A percentile compares a stretch with the other conserved stretches of the same genome.
These are phyloP conservation scores for Andrena haemorrhoa DNA, from an alignment of 2,888 invertebrate genomes.

Conservation along the genomic window DNA sequence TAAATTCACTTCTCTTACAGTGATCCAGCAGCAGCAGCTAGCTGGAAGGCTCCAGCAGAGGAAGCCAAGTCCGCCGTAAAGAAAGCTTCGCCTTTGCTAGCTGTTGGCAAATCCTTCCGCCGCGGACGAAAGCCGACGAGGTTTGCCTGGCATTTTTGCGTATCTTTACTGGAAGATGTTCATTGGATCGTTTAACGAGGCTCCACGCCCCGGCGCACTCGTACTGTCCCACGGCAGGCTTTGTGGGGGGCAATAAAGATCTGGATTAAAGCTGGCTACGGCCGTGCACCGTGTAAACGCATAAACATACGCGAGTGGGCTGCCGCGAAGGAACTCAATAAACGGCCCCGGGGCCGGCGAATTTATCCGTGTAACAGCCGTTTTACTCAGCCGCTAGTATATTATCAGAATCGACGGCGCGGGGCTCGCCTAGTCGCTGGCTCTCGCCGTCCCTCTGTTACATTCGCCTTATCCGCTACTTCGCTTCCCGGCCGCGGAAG, in stretches of 20 bases:
- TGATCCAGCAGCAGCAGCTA: constrained; percentile 7
- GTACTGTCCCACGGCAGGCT: constrained; percentile 27
- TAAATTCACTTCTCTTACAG: background rate
- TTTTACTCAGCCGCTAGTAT: constrained; percentile 62
- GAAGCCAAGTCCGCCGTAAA: constrained; percentile 1
- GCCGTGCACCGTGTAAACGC: constrained; percentile 39
- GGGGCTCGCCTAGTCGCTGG: constrained; percentile 8
- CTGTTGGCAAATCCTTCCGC: constrained; percentile 35
- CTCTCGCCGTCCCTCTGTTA: constrained; percentile 3
- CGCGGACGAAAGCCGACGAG: constrained; percentile 9
- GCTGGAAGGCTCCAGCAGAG: background rate
- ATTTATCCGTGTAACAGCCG: constrained; percentile 74
- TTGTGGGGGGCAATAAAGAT: constrained; percentile 70
- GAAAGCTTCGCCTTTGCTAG: background rate
- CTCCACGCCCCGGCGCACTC: background rate
- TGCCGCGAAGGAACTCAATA: constrained; percentile 59
- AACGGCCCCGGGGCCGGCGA: constrained; percentile 55
- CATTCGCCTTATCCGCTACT: constrained; percentile 29
- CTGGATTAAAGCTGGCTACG: constrained; percentile 67
- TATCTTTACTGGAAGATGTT: background rate
- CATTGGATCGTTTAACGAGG: constrained; percentile 7
- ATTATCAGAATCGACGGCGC: constrained; percentile 63
- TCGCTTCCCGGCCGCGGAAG: constrained; percentile 36
- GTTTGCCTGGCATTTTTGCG: background rate
- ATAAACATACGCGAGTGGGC: constrained; percentile 51